phyloP scores from a whole-genome alignment of 1,140 invertebrate genomes.

The Zaprionus tsacasi region DNA sequence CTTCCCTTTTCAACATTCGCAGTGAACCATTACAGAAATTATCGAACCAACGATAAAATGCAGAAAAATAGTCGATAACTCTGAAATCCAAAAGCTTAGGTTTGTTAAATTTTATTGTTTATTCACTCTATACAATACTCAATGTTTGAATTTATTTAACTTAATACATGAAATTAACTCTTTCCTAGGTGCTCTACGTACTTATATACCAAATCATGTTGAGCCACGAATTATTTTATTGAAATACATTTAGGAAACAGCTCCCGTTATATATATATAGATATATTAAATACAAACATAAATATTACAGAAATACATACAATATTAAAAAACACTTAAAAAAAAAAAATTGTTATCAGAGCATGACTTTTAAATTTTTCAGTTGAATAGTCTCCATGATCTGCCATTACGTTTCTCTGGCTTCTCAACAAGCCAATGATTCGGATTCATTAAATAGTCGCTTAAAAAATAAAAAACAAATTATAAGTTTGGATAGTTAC shows the following conservation, averaged over 20 bases:
- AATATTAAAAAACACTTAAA: slow-evolving; percentile 16
- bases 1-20: slow-evolving; percentile 1
- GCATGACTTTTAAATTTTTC: slow-evolving; percentile 20
- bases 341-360: background rate
- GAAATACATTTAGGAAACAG: background rate
- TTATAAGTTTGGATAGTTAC: background rate
- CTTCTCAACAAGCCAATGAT: slow-evolving; percentile 69
- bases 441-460: slow-evolving; percentile 74
- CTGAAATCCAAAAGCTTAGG: background rate
- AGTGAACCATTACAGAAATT: background rate
- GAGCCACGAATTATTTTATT: background rate
- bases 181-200: background rate
- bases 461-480: slow-evolving; percentile 40
- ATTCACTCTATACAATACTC: background rate
- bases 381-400: slow-evolving; percentile 65
- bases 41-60: slow-evolving; percentile 1
- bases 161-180: background rate
- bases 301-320: slow-evolving; percentile 17
- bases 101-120: background rate
- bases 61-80: background rate
- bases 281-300: slow-evolving; percentile 32
- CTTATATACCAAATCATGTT: background rate
- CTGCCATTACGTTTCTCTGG: slow-evolving; percentile 58
- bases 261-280: background rate
- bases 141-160: background rate